These are phyloP conservation scores for Takifugu flavidus DNA, from an alignment of 2,113 vertebrate genomes.

Conservation along the genomic window DNA sequence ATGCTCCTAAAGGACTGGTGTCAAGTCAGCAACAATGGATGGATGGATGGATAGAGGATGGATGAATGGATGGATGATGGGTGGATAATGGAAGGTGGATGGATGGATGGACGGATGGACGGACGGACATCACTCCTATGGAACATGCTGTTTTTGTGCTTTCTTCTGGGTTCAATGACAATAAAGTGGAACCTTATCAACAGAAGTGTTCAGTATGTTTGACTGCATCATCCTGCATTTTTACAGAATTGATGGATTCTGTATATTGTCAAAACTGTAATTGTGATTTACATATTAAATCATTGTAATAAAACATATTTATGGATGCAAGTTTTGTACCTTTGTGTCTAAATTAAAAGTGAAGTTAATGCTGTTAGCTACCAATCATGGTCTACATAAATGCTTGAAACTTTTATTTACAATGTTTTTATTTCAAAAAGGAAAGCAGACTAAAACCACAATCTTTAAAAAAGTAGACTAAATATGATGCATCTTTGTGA, in stretches of 20 bases:
- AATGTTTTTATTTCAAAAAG: too few relatives aligned
- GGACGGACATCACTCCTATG: slow-evolving; percentile 1
- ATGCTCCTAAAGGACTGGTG: not conserved
- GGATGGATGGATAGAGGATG: too few relatives aligned
- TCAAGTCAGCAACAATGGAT: too few relatives aligned
- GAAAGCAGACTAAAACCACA: too few relatives aligned
- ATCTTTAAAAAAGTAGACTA: too few relatives aligned
- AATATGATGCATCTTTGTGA: too few relatives aligned
- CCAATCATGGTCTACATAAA: too few relatives aligned
- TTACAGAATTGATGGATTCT: slow-evolving; percentile 45
- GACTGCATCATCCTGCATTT: slow-evolving; percentile 39
- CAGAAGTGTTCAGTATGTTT: slow-evolving; percentile 38
- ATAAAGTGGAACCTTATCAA: slow-evolving; percentile 37
- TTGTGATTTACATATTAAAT: slow-evolving; percentile 55
- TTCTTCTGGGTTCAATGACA: slow-evolving; percentile 23
- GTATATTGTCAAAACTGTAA: slow-evolving; percentile 45
- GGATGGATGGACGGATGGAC: too few relatives aligned
- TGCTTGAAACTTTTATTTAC: too few relatives aligned
- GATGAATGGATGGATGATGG: too few relatives aligned
- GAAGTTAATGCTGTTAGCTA: too few relatives aligned
- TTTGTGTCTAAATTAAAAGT: not conserved
- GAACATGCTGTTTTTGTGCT: slow-evolving; percentile 45
- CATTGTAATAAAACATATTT: slow-evolving; percentile 42
- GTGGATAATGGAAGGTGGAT: too few relatives aligned
- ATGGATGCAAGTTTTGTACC: slow-evolving; percentile 14